Conservation (phyloP, 2,113 vertebrate genomes). For the Erythrocercus mccallii region DNA sequence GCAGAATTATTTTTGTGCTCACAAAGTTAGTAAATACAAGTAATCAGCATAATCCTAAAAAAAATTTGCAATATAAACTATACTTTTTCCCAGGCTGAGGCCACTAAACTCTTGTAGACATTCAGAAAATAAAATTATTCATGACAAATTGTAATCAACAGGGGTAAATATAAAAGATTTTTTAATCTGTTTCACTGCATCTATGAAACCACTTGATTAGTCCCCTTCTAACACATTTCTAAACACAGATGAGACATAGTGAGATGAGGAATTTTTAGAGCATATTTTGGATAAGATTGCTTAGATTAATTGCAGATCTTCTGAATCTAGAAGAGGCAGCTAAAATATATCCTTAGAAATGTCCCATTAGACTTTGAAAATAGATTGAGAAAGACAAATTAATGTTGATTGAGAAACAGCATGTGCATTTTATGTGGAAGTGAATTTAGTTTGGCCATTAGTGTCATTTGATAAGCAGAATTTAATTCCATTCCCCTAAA, state of each 20-base stretch:
- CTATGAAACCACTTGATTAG: slow-evolving; percentile 16
- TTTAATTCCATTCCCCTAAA: not conserved
- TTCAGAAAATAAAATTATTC: not conserved
- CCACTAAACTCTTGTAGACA: not conserved
- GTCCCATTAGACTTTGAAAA: slow-evolving; percentile 12
- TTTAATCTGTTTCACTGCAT: not conserved
- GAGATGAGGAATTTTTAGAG: not conserved
- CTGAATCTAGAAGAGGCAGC: not conserved
- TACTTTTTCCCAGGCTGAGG: not conserved
- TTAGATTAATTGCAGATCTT: slow-evolving; percentile 6
- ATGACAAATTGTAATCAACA: not conserved
- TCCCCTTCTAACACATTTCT: not conserved
- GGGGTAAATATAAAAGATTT: not conserved
- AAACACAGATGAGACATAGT: not conserved
- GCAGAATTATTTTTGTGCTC: not conserved
- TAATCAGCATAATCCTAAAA: not conserved
- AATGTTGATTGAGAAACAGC: not conserved
- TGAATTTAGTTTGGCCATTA: not conserved
- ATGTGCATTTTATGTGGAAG: not conserved
- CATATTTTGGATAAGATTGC: not conserved
- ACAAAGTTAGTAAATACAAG: not conserved
- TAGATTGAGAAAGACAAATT: not conserved
- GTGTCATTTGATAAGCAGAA: not conserved
- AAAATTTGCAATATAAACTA: not conserved
- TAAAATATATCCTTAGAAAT: slow-evolving; percentile 16